Conservation (phyloP, 2,797 vertebrate species). For the Diplodus sargus region DNA sequence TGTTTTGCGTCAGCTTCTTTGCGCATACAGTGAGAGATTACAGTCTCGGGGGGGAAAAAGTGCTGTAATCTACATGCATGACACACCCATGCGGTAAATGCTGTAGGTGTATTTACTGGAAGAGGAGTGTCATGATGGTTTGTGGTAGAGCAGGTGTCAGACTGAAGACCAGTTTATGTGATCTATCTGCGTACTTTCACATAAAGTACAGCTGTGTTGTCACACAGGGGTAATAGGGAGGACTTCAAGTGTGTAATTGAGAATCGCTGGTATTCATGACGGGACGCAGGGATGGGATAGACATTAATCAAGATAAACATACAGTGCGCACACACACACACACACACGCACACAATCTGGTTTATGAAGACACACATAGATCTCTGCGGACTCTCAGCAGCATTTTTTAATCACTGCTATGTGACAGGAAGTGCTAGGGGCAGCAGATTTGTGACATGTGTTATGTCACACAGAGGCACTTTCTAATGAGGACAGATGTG, state of each 20-base stretch:
- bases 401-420: conserved; percentile 50
- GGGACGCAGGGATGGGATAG: conserved; percentile 13
- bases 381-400: conserved; percentile 9
- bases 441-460: conserved; percentile 53
- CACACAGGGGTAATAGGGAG: conserved; percentile 15
- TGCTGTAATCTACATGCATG: not conserved
- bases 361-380: conserved; percentile 18
- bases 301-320: conserved; percentile 39
- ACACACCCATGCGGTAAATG: not conserved
- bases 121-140: conserved; percentile 4
- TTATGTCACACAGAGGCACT: conserved; percentile 51
- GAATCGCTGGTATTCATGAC: conserved; percentile 44
- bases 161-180: not conserved
- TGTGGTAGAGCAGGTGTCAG: conserved; percentile 1
- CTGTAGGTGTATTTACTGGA: conserved; percentile 24
- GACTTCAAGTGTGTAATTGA: conserved; percentile 53
- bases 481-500: conserved; percentile 61
- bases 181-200: conserved; percentile 15
- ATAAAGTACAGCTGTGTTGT: conserved; percentile 33
- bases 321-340: not conserved
- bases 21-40: conserved; percentile 10
- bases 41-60: not conserved
- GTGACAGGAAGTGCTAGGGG: conserved; percentile 34
- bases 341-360: not conserved
- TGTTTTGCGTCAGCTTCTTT: conserved; percentile 2